Conservation (phyloP, 1,140 invertebrate species). For the Steinernema khuongi region DNA sequence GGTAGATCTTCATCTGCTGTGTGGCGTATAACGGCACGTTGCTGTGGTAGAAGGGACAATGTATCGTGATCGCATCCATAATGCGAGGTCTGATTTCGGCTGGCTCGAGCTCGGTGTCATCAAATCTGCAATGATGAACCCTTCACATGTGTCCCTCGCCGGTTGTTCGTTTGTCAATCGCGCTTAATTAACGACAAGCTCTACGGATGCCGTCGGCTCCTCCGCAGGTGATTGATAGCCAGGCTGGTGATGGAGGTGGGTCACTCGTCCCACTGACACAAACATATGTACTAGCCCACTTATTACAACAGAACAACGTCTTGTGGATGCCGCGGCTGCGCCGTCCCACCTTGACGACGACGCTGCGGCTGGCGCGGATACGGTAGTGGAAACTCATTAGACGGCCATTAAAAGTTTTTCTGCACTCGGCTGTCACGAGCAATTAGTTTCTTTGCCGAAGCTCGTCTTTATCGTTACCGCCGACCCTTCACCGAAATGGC, state of each 20-base stretch:
- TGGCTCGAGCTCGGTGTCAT: not conserved
- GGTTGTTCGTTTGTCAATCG: constrained; percentile 8
- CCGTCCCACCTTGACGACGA: not conserved
- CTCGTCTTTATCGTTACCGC: not conserved
- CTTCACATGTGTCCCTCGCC: not conserved
- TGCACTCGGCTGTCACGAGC: not conserved
- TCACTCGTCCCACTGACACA: constrained; percentile 14
- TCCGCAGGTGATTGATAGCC: constrained; percentile 14
- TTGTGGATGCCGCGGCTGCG: not conserved
- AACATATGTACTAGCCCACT: constrained; percentile 12
- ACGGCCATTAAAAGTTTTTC: constrained; percentile 13
- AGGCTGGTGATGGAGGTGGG: not conserved
- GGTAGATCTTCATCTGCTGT: constrained; percentile 8
- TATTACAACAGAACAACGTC: constrained; percentile 17
- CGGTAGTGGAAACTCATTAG: constrained; percentile 5
- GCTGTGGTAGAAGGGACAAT: not conserved
- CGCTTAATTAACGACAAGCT: not conserved
- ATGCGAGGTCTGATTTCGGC: constrained; percentile 8
- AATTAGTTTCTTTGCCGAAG: constrained; percentile 3
- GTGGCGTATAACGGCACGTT: not conserved
- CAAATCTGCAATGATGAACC: not conserved
- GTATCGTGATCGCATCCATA: constrained; percentile 9
- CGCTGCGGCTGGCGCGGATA: constrained; percentile 12
- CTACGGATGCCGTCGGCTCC: not conserved
- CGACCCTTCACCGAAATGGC: not conserved